Conservation (phyloP, 2,888 invertebrate genomes). For the Leptothorax acervorum region DNA sequence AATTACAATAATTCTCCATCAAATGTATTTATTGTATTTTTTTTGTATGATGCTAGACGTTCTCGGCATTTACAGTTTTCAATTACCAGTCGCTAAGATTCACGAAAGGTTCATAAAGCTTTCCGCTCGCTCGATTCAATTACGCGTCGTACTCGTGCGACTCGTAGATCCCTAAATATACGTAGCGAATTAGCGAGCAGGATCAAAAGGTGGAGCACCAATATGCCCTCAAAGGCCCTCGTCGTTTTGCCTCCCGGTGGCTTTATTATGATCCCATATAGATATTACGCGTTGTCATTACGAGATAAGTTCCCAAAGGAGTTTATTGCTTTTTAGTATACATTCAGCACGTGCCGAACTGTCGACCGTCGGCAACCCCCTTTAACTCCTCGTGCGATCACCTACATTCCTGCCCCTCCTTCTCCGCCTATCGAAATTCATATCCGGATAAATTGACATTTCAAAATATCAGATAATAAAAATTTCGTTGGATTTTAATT, state of each 20-base stretch:
- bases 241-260: slow-evolving; percentile 62
- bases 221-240: slow-evolving; percentile 59
- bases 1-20: neutral
- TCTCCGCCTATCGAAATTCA: slow-evolving; percentile 34
- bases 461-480: slow-evolving; percentile 1
- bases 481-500: neutral
- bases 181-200: slow-evolving; percentile 52
- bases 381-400: slow-evolving; percentile 27
- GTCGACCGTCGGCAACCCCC: slow-evolving; percentile 56
- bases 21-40: neutral
- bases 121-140: slow-evolving; percentile 41
- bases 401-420: slow-evolving; percentile 32
- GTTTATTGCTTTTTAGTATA: slow-evolving; percentile 83
- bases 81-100: slow-evolving; percentile 17
- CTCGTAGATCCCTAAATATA: slow-evolving; percentile 47
- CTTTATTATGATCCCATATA: slow-evolving; percentile 82
- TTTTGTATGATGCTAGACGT: neutral
- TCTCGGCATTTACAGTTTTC: neutral
- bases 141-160: slow-evolving; percentile 19
- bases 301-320: slow-evolving; percentile 72
- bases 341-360: slow-evolving; percentile 80
- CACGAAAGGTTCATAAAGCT: slow-evolving; percentile 25
- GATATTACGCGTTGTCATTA: slow-evolving; percentile 79
- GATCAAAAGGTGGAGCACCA: slow-evolving; percentile 54
- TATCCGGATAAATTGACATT: neutral